These are phyloP conservation scores for Brachystomella parvula DNA, from an alignment of 1,140 invertebrate species.

Conservation along the genomic window DNA sequence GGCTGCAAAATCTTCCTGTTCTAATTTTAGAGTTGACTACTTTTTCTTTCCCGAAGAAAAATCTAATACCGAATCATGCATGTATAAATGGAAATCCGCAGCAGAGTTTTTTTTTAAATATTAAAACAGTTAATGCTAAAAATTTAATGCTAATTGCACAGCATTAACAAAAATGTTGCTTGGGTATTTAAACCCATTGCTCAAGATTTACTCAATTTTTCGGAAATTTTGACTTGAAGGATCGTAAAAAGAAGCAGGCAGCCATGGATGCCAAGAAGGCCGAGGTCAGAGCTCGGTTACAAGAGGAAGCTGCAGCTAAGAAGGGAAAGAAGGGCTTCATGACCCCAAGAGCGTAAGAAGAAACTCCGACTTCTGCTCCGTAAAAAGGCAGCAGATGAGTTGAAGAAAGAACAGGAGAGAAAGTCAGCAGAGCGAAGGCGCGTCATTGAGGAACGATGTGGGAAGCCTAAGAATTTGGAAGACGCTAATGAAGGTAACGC, in stretches of 20 bases:
- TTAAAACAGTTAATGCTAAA: too few species aligned
- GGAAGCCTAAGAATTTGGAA: constrained; percentile 79
- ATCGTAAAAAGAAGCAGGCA: constrained; percentile 86
- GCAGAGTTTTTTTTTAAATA: too few species aligned
- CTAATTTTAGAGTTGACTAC: too few species aligned
- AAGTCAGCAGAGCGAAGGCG: constrained; percentile 95
- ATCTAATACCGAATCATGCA: too few species aligned
- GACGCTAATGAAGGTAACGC: constrained; percentile 73
- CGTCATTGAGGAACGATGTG: constrained; percentile 91
- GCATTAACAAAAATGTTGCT: too few species aligned
- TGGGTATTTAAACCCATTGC: too few species aligned
- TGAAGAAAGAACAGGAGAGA: constrained; percentile 98
- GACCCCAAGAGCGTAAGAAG: constrained; percentile 97
- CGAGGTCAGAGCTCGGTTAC: constrained; percentile 89
- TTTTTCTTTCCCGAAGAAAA: too few species aligned
- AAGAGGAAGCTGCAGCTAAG: constrained; percentile 82
- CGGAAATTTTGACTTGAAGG: too few species aligned
- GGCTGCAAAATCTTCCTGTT: too few species aligned
- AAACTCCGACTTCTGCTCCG: constrained; percentile 95
- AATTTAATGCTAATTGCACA: too few species aligned
- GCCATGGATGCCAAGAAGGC: constrained; percentile 84
- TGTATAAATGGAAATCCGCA: too few species aligned
- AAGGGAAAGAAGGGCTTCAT: constrained; percentile 97
- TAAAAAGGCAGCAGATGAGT: constrained; percentile 98
- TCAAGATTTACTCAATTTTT: too few species aligned